Evolutionary conservation across 2,797 vertebrate species (phyloP).

Genomic region (Tragelaphus eurycerus): DNA sequence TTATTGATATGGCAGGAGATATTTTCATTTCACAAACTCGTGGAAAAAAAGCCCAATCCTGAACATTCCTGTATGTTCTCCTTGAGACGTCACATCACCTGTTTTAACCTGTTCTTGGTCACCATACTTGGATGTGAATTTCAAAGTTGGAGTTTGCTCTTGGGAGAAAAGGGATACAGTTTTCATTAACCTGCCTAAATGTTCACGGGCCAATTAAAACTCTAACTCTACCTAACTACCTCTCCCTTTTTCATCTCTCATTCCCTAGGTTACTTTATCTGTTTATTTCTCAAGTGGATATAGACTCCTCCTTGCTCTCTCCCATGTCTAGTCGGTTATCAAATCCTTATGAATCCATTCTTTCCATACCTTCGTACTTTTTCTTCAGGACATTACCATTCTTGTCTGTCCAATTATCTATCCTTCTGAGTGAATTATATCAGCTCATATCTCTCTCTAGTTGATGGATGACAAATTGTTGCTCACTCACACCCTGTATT

Average conservation of each 20-base stretch:
- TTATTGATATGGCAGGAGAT: too few species aligned
- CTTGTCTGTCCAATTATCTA: too few species aligned
- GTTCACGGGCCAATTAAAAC: neutral
- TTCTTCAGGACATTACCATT: neutral
- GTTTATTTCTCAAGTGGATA: neutral
- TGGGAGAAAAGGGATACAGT: neutral
- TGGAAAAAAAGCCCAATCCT: neutral
- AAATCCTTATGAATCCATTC: neutral
- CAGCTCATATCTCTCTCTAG: too few species aligned
- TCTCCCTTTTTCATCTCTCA: neutral
- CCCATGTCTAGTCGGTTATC: neutral
- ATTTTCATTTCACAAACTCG: neutral
- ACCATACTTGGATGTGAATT: neutral
- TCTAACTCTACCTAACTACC: neutral
- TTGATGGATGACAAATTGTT: too few species aligned
- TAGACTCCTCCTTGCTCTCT: neutral
- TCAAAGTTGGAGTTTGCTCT: neutral
- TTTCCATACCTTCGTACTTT: neutral
- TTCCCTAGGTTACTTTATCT: too few species aligned
- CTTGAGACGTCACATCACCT: too few species aligned
- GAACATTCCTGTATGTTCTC: neutral
- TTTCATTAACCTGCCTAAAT: neutral
- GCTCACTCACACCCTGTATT: too few species aligned
- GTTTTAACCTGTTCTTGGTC: neutral
- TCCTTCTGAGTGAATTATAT: too few species aligned